Conservation (phyloP, 1,140 invertebrate genomes). For the Camponotus vicinus region DNA sequence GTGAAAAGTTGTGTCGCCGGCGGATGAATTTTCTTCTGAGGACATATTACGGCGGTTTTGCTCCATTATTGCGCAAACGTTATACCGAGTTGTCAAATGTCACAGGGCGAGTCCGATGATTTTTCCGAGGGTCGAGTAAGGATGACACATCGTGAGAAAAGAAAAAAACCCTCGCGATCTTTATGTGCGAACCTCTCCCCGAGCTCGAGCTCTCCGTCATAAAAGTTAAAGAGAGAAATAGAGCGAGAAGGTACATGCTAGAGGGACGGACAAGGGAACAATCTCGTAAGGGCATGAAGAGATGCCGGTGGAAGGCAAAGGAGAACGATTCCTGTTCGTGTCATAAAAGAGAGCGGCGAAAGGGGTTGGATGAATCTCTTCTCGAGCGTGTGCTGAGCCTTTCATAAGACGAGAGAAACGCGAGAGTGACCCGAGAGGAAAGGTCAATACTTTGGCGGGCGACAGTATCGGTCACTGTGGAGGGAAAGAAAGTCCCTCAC, state of each 20-base stretch:
- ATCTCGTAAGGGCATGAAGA: conserved; percentile 49
- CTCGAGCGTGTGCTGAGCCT: background rate
- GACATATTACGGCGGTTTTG: background rate
- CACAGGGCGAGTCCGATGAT: conserved; percentile 3
- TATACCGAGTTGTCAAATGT: conserved; percentile 44
- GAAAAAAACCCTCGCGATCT: background rate
- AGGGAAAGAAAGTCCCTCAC: background rate
- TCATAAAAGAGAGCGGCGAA: conserved; percentile 49
- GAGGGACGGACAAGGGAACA: conserved; percentile 12
- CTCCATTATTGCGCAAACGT: conserved; percentile 38
- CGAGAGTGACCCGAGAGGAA: conserved; percentile 2
- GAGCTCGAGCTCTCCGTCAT: conserved; percentile 29
- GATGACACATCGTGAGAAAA: conserved; percentile 5
- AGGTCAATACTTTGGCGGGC: conserved; percentile 28
- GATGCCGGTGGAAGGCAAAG: conserved; percentile 31
- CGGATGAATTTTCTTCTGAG: background rate
- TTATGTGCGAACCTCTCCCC: conserved; percentile 29
- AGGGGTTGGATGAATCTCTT: conserved; percentile 41
- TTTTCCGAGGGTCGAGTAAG: conserved; percentile 21
- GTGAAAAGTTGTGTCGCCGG: conserved; percentile 7
- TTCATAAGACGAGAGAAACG: conserved; percentile 31
- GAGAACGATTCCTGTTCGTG: conserved; percentile 6
- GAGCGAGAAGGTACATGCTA: conserved; percentile 29
- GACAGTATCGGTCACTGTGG: conserved; percentile 17
- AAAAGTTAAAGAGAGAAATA: conserved; percentile 64